Percentiles rank a stretch among this genome's conserved stretches.
Evolutionary conservation across 2,888 invertebrate genomes (phyloP).

Genomic region (Agriotes lineatus): DNA sequence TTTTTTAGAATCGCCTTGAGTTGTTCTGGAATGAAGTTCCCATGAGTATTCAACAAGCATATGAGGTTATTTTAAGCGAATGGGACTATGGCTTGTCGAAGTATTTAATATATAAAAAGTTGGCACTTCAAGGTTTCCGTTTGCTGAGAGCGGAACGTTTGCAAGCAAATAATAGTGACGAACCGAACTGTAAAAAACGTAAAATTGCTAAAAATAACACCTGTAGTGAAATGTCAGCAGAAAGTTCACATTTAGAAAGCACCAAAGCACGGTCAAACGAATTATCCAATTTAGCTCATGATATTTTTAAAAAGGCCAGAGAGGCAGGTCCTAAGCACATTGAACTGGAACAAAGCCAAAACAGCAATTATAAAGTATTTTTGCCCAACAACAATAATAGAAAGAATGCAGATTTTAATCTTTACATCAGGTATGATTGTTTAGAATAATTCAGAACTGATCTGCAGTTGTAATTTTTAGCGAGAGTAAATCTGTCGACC

Average conservation of each 20-base stretch:
- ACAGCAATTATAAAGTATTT: conserved; percentile 55
- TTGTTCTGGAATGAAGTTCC: conserved; percentile 70
- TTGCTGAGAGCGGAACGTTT: background rate
- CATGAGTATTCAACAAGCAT: conserved; percentile 77
- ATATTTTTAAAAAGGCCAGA: conserved; percentile 52
- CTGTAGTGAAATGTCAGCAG: background rate
- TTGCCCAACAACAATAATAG: conserved; percentile 49
- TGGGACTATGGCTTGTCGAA: conserved; percentile 69
- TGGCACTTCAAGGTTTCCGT: conserved; percentile 55
- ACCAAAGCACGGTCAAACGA: conserved; percentile 8
- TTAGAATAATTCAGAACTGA: background rate
- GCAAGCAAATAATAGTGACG: conserved; percentile 14
- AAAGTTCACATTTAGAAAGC: background rate
- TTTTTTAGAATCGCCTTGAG: conserved; percentile 71
- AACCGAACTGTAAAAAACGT: conserved; percentile 15
- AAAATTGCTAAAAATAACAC: background rate
- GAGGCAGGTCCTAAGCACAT: conserved; percentile 49
- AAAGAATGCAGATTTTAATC: conserved; percentile 49
- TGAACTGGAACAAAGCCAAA: background rate
- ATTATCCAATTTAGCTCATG: background rate
- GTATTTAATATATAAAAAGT: conserved; percentile 57
- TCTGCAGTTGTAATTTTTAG: conserved; percentile 37
- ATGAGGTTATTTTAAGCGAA: conserved; percentile 70
- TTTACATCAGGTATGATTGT: conserved; percentile 15
- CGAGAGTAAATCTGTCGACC: conserved; percentile 34